These are phyloP conservation scores for Trichopoda pennipes DNA, from an alignment of 2,888 invertebrate species.

Conservation along the genomic window DNA sequence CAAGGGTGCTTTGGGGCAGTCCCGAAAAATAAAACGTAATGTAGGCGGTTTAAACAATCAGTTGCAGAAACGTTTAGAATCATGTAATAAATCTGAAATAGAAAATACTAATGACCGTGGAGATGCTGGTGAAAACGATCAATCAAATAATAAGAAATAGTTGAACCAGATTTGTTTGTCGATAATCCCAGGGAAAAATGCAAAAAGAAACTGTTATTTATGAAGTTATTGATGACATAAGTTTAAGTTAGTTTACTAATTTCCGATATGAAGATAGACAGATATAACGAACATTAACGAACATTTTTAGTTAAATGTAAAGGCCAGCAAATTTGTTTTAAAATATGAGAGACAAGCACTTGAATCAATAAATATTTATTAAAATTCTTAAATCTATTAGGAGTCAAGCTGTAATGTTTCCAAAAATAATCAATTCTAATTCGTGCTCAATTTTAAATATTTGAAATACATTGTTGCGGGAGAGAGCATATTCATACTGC, in stretches of 20 bases:
- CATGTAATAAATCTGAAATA: conserved; percentile 54
- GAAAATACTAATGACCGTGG: conserved; percentile 29
- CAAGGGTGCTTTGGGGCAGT: conserved; percentile 59
- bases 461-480: too few species aligned
- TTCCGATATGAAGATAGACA: not conserved
- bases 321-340: not conserved
- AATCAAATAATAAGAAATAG: conserved; percentile 27
- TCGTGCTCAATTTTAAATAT: too few species aligned
- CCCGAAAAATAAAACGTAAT: conserved; percentile 62
- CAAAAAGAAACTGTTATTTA: conserved; percentile 70
- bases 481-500: too few species aligned
- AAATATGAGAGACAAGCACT: not conserved
- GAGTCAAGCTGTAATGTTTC: too few species aligned
- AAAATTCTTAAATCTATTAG: not conserved
- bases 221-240: conserved; percentile 70
- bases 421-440: too few species aligned
- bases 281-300: too few species aligned
- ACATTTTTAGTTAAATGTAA: not conserved
- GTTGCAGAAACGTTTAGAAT: conserved; percentile 51
- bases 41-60: conserved; percentile 47
- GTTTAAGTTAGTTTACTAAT: not conserved
- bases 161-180: conserved; percentile 33
- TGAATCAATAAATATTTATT: not conserved
- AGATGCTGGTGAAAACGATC: conserved; percentile 35
- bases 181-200: conserved; percentile 57